Evolutionary conservation across 2,113 vertebrate species (phyloP), one percentile per base, ranked within the genome.

Genomic region (Macaca fascicularis): DNA sequence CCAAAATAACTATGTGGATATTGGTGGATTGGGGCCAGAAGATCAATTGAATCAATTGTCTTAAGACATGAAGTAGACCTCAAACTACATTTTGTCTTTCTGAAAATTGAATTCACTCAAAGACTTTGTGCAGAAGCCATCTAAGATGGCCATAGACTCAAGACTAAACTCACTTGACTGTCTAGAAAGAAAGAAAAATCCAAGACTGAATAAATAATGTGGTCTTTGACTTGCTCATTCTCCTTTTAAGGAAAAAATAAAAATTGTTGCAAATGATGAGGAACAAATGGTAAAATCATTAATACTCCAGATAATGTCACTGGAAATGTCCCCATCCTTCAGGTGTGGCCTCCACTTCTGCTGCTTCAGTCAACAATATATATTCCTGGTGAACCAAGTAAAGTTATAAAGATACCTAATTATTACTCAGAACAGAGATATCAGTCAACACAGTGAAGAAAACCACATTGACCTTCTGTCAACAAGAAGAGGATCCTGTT

Each of bases 401-500:
- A 88, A 90, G 50, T n/a, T 8, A 70, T 72, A 97, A 84, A 93
- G 86, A 95, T 55, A 40, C 40, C 83, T 85, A 70, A 94, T 93
- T 87, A 90, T 90, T 59, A 32, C 61, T 92, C 76, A 32, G 57
- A 61, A 92, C 74, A 92, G 78, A 82, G 17, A 86, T 45, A 70
- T 93, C 76, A 78, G 6, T 95, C 88, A 93, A 84, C 78, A 80
- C 64, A 59, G n/a, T 3, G 7, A 94, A 82, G 93, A 90, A 38
- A 69, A n/a, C 32, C n/a, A 32, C 3, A 0, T 0, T 78, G 92
- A 96, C 89, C 85, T 97, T 85, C 95, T 95, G 88, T 94, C 86
- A 82, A 74, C 81, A 89, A 59, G 67, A 93, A 82, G 52, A 97
- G n/a, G 85, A 95, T 86, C 86, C 67, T 80, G 17, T 94, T 95